A percentile compares a stretch with the other conserved stretches of the same genome.
phyloP scores from a whole-genome alignment of 1,140 invertebrate species.

The Bradysia coprophila region DNA sequence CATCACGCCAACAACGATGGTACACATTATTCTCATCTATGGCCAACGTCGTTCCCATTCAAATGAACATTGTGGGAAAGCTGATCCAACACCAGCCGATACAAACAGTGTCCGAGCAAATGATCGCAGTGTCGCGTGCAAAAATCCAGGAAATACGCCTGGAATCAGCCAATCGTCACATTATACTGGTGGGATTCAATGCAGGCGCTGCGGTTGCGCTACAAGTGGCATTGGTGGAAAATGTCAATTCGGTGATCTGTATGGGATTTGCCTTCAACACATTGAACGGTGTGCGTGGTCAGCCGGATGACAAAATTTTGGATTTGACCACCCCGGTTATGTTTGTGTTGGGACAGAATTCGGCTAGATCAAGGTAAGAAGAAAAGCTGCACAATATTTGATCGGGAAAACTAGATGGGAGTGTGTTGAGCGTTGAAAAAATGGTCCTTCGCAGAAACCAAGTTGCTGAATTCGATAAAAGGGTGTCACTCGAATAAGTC shows the following conservation, averaged over 20 bases:
- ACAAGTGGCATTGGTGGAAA: slow-evolving; percentile 41
- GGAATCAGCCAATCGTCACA: slow-evolving; percentile 46
- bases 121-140: slow-evolving; percentile 42
- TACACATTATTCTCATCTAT: slow-evolving; percentile 42
- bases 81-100: slow-evolving; percentile 11
- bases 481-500: no score
- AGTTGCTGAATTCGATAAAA: no score
- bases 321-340: slow-evolving; percentile 55
- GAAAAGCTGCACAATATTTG: no score
- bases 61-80: slow-evolving; percentile 25
- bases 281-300: slow-evolving; percentile 53
- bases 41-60: slow-evolving; percentile 48
- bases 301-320: slow-evolving; percentile 56
- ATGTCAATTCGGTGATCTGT: slow-evolving; percentile 56
- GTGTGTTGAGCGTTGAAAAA: no score
- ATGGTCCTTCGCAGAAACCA: no score
- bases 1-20: slow-evolving; percentile 48
- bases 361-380: slow-evolving; percentile 35
- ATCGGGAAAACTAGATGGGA: no score
- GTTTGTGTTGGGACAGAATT: slow-evolving; percentile 65
- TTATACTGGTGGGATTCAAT: slow-evolving; percentile 61
- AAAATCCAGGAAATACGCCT: slow-evolving; percentile 50
- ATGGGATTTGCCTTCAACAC: slow-evolving; percentile 64
- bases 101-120: slow-evolving; percentile 33
- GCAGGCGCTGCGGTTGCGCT: slow-evolving; percentile 52